Base-by-base conservation (phyloP, 2,113 vertebrate species). In the Mionectes macconnelli region DNA sequence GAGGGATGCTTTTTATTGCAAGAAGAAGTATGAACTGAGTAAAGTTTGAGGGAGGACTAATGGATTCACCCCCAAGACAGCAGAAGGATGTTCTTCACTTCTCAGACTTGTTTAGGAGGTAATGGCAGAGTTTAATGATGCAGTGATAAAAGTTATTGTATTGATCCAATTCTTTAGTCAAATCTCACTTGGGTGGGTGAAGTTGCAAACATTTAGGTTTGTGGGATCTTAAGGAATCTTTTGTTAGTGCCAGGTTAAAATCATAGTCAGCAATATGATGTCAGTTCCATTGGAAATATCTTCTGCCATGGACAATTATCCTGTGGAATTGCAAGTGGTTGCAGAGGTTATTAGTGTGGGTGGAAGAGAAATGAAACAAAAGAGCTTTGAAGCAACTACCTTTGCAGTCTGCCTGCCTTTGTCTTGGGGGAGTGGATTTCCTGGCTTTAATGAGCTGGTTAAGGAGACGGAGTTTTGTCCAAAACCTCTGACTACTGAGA, bases 301-400 rank as follows among this genome's bases (percentile, higher is more conserved):
- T 40, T 69, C n/a, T 70, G 24, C 16, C 25, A 4, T 5, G n/a
- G 76, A 47, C 64, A 77, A 62, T 63, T 35, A 2, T 5, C 16
- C 16, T 33, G 2, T 0, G 3, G 76, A 57, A 64, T 25, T 76
- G 69, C 69, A 50, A 86, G 50, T 49, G 75, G 1, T 7, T 66
- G 80, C 44, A 59, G 70, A 73, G 21, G 20, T 68, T 89, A 10
- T 22, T 60, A 23, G 83, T 69, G 69, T 2, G 76, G 31, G 35
- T 86, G 64, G 85, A 47, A 90, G 53, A 73, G 84, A 89, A 87
- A 79, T 14, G 39, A 79, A 93, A 91, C 94, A 91, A 96, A 93
- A 93, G 90, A 80, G 69, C 90, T 93, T 89, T 93, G 90, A 93
- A 92, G 63, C 19, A 44, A 8, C 69, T 35, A 89, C 84, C 91